These are phyloP conservation scores for Bos taurus DNA, from an alignment of 2,113 vertebrate genomes.

Conservation along the genomic window DNA sequence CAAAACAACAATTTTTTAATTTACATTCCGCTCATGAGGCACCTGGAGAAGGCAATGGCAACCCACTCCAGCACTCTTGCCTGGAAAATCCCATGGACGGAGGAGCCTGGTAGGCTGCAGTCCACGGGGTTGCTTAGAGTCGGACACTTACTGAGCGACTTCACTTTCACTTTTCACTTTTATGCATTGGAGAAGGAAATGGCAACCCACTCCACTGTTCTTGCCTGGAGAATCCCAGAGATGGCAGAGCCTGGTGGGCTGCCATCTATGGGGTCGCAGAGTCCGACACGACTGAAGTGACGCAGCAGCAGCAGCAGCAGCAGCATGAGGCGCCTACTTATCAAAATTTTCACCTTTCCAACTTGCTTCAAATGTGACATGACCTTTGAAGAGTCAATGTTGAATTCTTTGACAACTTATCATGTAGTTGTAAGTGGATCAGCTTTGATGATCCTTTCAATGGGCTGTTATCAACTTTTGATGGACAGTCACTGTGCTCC, in stretches of 20 bases:
- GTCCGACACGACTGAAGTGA: no score
- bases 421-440: not conserved
- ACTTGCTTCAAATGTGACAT: not conserved
- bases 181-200: no score
- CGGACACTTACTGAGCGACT: no score
- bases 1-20: not conserved
- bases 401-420: accelerated
- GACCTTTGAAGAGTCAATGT: not conserved
- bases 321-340: not conserved
- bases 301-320: no score
- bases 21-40: not conserved
- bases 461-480: accelerated
- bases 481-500: not conserved
- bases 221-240: no score
- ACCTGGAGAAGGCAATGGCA: no score
- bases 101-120: no score
- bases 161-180: no score
- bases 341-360: not conserved
- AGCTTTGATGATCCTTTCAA: not conserved
- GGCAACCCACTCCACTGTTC: no score
- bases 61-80: no score
- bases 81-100: no score
- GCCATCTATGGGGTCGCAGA: accelerated
- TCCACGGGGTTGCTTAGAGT: accelerated
- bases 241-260: no score